Conservation (phyloP, 2,113 vertebrate species). For the Myanophis thanlyinensis region DNA sequence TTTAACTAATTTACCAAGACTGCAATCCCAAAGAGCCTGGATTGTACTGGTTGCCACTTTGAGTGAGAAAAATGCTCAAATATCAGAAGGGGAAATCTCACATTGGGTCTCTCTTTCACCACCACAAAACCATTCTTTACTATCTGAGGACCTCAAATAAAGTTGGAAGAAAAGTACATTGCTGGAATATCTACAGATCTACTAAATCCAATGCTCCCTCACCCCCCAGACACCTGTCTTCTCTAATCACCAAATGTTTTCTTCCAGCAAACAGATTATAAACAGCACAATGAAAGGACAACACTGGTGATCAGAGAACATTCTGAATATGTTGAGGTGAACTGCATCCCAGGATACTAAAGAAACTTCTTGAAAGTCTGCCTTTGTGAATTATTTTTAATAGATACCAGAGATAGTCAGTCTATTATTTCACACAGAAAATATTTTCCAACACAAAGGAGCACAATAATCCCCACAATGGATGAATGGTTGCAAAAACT, state of each 20-base stretch:
- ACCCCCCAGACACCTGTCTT: not conserved
- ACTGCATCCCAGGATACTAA: not conserved
- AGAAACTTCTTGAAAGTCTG: not conserved
- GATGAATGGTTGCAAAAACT: too few species aligned
- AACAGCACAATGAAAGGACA: not conserved
- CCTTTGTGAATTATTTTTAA: not conserved
- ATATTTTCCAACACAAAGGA: not conserved
- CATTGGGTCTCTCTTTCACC: not conserved
- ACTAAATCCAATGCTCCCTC: not conserved
- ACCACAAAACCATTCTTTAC: not conserved
- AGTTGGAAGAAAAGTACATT: not conserved
- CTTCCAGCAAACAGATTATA: not conserved
- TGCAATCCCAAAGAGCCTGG: not conserved
- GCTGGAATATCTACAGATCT: not conserved
- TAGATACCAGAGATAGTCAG: not conserved
- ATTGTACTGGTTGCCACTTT: not conserved
- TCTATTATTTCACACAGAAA: not conserved
- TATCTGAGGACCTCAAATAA: not conserved
- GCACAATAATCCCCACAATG: too few species aligned
- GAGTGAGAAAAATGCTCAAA: not conserved
- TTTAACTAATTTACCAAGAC: constrained; percentile 26
- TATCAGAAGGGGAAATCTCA: not conserved
- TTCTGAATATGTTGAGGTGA: not conserved
- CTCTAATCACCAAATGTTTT: not conserved
- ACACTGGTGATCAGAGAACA: not conserved